These are phyloP conservation scores for Euura lappo DNA, from an alignment of 1,140 invertebrate genomes.

Conservation along the genomic window DNA sequence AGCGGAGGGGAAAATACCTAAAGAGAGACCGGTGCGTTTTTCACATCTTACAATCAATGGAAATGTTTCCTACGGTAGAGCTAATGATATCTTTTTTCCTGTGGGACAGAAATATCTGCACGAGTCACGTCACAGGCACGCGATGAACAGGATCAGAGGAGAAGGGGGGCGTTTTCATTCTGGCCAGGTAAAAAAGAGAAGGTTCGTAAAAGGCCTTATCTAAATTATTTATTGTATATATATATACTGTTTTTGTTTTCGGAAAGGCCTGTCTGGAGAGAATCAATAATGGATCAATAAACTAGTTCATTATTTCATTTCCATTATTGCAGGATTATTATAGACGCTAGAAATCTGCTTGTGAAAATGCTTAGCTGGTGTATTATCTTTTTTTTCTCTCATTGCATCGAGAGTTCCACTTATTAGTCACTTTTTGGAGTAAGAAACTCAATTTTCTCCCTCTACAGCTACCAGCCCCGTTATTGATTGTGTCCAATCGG, in stretches of 20 bases:
- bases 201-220: slow-evolving; percentile 44
- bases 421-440: too few species aligned
- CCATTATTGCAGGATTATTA: background rate
- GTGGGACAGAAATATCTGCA: slow-evolving; percentile 94
- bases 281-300: too few species aligned
- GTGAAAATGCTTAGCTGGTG: background rate
- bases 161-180: slow-evolving; percentile 96
- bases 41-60: too few species aligned
- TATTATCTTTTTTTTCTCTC: too few species aligned
- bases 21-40: slow-evolving; percentile 83
- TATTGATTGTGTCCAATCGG: too few species aligned
- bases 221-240: background rate
- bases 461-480: too few species aligned
- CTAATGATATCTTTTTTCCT: too few species aligned
- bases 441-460: too few species aligned
- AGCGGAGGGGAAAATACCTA: slow-evolving; percentile 93
- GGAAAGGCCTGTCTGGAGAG: too few species aligned
- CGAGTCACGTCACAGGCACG: slow-evolving; percentile 96
- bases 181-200: slow-evolving; percentile 69
- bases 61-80: too few species aligned
- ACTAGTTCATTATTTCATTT: background rate
- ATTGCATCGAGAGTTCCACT: too few species aligned
- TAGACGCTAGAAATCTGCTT: background rate
- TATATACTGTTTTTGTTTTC: too few species aligned
- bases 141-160: slow-evolving; percentile 96